phyloP scores from a whole-genome alignment of 1,140 invertebrate species.

The Drosophila sulfurigaster region DNA sequence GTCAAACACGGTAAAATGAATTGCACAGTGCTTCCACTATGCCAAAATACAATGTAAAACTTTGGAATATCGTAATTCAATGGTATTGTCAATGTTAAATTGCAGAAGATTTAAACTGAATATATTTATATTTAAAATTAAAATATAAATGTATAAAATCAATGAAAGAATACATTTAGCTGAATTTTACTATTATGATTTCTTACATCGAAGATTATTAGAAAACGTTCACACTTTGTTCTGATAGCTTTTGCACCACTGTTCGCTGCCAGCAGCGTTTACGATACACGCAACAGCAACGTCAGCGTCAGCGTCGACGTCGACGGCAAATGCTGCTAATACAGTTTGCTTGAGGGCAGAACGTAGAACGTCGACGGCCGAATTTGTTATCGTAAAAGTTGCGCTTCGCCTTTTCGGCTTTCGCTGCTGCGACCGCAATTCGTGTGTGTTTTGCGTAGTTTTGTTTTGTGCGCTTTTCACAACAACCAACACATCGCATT shows the following conservation, averaged over 20 bases:
- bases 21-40: too few species aligned
- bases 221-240: too few species aligned
- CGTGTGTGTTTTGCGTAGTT: constrained; percentile 58
- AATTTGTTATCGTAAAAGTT: constrained; percentile 62
- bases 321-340: constrained; percentile 9
- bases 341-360: constrained; percentile 23
- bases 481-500: constrained; percentile 77
- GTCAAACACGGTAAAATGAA: too few species aligned
- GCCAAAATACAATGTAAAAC: too few species aligned
- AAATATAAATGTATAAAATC: too few species aligned
- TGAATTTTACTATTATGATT: too few species aligned
- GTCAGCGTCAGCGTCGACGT: constrained; percentile 5
- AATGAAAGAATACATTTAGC: too few species aligned
- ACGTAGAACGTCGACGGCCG: not conserved
- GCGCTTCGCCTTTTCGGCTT: constrained; percentile 3
- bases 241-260: constrained; percentile 11
- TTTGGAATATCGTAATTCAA: too few species aligned
- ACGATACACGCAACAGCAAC: constrained; percentile 38
- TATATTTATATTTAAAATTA: too few species aligned
- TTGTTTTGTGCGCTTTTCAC: constrained; percentile 73
- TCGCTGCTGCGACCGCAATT: constrained; percentile 27
- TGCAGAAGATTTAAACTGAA: too few species aligned
- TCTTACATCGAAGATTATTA: too few species aligned
- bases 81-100: too few species aligned
- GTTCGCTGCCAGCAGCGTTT: constrained; percentile 29